These are phyloP conservation scores for Onychorhynchus coronatus DNA, from an alignment of 2,113 vertebrate species.

Conservation along the genomic window DNA sequence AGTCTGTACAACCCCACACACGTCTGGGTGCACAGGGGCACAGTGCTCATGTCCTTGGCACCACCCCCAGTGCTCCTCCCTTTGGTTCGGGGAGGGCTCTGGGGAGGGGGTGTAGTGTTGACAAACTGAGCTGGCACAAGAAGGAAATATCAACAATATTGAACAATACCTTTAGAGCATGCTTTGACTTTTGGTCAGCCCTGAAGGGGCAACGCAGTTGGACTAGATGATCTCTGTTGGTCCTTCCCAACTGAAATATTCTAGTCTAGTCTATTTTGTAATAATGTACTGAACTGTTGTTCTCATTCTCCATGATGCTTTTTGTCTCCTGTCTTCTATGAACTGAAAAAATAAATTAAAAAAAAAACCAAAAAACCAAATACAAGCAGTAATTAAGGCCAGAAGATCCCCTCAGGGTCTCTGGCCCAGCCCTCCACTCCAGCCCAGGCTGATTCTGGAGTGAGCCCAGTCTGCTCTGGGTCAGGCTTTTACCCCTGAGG, in stretches of 20 bases:
- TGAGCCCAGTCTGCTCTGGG: neutral
- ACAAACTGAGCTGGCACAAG: neutral
- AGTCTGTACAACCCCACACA: neutral
- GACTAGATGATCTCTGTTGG: neutral
- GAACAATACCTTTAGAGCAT: neutral
- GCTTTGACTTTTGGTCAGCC: neutral
- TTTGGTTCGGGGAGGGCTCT: neutral
- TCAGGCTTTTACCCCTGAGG: neutral
- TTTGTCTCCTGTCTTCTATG: neutral
- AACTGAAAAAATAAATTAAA: neutral
- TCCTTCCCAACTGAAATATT: neutral
- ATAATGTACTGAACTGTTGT: neutral
- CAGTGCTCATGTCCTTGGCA: fast-evolving
- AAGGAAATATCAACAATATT: neutral
- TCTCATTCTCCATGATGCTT: neutral
- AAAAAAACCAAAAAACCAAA: fast-evolving
- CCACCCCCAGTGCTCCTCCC: fast-evolving
- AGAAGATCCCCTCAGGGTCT: neutral
- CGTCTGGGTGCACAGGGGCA: neutral
- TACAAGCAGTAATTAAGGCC: neutral
- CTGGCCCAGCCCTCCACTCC: neutral
- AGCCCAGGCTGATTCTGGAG: neutral
- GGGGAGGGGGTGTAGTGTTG: neutral
- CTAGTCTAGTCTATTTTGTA: neutral
- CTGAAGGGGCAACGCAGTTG: neutral